phyloP scores from a whole-genome alignment of 2,888 invertebrate species.

The Aleiodes testaceus region DNA sequence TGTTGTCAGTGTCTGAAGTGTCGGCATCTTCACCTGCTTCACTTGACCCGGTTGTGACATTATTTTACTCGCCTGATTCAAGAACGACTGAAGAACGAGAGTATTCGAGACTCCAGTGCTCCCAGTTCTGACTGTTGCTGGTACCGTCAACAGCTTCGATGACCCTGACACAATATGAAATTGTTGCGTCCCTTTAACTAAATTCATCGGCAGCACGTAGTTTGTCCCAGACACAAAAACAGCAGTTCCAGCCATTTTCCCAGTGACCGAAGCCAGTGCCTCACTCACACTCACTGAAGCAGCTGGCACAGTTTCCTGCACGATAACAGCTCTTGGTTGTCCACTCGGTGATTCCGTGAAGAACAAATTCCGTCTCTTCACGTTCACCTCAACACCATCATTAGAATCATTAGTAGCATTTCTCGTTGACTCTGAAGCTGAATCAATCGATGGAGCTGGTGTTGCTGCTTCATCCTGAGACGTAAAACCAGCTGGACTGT shows the following conservation, averaged over 20 bases:
- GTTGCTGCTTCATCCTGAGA: constrained; percentile 64
- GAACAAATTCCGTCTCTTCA: constrained; percentile 66
- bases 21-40: constrained; percentile 67
- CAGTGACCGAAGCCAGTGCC: constrained; percentile 78
- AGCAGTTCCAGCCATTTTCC: constrained; percentile 77
- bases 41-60: constrained; percentile 63
- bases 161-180: constrained; percentile 83
- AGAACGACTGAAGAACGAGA: constrained; percentile 79
- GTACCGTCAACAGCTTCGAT: constrained; percentile 75
- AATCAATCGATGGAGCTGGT: constrained; percentile 56
- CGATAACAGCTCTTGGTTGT: constrained; percentile 67
- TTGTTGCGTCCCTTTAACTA: constrained; percentile 83
- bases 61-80: constrained; percentile 77
- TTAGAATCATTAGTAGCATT: constrained; percentile 68
- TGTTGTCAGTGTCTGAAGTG: constrained; percentile 61
- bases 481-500: constrained; percentile 71
- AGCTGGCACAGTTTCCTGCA: constrained; percentile 67
- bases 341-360: constrained; percentile 66
- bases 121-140: constrained; percentile 62
- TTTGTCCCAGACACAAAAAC: constrained; percentile 82
- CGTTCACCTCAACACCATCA: constrained; percentile 62
- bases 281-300: constrained; percentile 75
- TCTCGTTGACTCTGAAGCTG: constrained; percentile 60
- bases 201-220: constrained; percentile 81
- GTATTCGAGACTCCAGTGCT: constrained; percentile 76